phyloP scores from a whole-genome alignment of 2,797 vertebrate species.

The Hafferia zeledoni region DNA sequence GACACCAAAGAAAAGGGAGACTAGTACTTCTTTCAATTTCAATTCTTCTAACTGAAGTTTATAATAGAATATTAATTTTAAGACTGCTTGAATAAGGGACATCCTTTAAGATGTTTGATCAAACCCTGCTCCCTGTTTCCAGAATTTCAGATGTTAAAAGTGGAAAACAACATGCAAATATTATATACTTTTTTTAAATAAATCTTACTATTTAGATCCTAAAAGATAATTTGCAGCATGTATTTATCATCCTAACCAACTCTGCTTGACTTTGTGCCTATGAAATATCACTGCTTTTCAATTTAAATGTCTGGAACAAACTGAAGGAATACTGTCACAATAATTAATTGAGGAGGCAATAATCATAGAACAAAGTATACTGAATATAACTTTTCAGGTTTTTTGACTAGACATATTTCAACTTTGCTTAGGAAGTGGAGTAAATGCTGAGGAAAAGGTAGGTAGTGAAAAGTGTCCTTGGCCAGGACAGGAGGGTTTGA shows the following conservation, averaged over 20 bases:
- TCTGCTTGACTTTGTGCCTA: background rate
- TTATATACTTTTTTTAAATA: background rate
- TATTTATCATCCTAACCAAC: background rate
- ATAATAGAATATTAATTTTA: background rate
- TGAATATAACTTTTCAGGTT: background rate
- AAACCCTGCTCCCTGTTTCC: background rate
- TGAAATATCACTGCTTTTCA: background rate
- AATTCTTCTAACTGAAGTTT: background rate
- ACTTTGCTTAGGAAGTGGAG: background rate
- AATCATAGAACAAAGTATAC: background rate
- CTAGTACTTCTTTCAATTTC: background rate
- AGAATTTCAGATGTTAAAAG: background rate
- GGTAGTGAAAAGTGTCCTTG: background rate
- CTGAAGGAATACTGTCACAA: background rate
- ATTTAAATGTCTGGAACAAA: background rate
- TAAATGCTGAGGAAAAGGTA: background rate
- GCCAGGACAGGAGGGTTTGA: rapidly evolving
- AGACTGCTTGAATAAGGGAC: background rate
- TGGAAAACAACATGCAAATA: background rate
- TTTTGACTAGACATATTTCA: background rate
- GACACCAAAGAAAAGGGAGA: background rate
- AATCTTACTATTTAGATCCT: background rate
- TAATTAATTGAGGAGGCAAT: background rate
- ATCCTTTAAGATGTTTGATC: background rate
- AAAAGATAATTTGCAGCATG: background rate